These are phyloP conservation scores for Myripristis murdjan DNA, from an alignment of 2,797 vertebrate species.

Conservation along the genomic window DNA sequence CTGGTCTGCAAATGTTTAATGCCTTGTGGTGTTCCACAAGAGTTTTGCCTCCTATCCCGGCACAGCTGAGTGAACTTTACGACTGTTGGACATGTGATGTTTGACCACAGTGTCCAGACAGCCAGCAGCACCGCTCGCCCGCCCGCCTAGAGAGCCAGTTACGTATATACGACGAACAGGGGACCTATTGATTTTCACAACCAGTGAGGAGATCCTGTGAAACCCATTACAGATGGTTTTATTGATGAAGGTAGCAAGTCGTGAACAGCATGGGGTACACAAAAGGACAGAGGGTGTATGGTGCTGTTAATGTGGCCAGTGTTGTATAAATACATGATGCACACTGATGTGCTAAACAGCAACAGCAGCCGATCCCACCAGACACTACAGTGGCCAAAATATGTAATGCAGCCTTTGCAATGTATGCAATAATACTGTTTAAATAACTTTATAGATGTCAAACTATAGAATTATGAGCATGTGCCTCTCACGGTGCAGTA, in stretches of 20 bases:
- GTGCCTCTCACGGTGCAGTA: no score
- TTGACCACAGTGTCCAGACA: neutral
- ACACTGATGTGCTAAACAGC: neutral
- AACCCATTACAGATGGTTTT: conserved; percentile 8
- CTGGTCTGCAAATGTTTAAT: neutral
- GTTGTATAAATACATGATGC: neutral
- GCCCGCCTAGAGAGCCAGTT: neutral
- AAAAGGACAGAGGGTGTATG: neutral
- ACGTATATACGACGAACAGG: conserved; percentile 6
- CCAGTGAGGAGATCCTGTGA: neutral
- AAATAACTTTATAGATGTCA: no score
- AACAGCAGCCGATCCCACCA: neutral
- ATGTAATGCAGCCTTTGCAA: neutral
- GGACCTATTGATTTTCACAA: conserved; percentile 1
- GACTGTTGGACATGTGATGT: neutral
- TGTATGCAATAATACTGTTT: neutral
- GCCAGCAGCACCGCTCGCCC: neutral
- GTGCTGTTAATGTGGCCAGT: neutral
- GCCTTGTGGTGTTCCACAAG: neutral
- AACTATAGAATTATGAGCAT: no score
- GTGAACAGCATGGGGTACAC: neutral
- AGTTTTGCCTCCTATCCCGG: neutral
- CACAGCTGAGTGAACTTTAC: neutral
- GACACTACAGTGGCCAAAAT: neutral
- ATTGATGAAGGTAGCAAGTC: neutral